Conservation (phyloP, 2,113 vertebrate genomes). For the Orycteropus afer region DNA sequence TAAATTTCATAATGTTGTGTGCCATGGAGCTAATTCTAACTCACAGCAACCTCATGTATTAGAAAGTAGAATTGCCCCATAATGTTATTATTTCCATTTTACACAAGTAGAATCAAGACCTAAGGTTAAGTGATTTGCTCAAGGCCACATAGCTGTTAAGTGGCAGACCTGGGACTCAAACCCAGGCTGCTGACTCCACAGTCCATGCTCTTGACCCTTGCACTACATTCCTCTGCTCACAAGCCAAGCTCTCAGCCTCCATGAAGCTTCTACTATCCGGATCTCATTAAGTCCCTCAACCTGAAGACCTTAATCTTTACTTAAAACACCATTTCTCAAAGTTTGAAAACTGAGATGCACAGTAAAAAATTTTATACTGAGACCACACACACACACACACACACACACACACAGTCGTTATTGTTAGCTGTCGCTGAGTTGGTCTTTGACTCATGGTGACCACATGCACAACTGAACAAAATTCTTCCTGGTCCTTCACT, state of each 20-base stretch:
- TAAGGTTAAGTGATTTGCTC: neutral
- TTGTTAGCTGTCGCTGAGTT: neutral
- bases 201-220: neutral
- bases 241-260: neutral
- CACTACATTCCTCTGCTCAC: neutral
- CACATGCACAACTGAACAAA: neutral
- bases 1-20: neutral
- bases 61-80: neutral
- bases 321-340: constrained; percentile 51
- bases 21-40: neutral
- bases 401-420: neutral
- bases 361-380: constrained; percentile 38
- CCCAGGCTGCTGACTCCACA: neutral
- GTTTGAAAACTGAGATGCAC: constrained; percentile 37
- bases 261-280: neutral
- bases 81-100: neutral
- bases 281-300: neutral
- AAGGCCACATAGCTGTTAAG: neutral
- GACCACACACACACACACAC: neutral
- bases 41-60: neutral
- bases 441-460: neutral
- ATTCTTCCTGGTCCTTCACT: neutral
- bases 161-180: neutral
- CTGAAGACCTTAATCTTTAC: constrained; percentile 25
- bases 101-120: too few relatives aligned